Conservation (phyloP, 2,113 vertebrate species). For the Petrocephalus zakoni region DNA sequence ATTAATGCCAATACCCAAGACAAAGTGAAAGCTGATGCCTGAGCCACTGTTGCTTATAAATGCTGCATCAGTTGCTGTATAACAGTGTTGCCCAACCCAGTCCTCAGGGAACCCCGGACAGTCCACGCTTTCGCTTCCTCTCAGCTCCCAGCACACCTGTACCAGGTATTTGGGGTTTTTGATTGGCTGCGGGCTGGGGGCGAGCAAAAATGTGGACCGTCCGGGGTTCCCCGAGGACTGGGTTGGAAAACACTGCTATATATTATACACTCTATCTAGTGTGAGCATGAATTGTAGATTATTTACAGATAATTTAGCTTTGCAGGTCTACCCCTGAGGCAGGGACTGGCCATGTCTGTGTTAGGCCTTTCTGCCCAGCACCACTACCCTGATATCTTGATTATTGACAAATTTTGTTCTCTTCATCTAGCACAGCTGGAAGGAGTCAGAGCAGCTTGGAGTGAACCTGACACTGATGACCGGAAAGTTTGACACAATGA, state of each 20-base stretch:
- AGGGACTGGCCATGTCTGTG: background rate
- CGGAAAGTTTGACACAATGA: constrained; percentile 68
- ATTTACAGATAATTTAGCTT: background rate
- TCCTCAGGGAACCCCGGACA: too few species aligned
- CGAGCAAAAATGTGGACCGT: too few species aligned
- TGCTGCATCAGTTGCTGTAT: background rate
- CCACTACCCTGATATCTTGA: background rate
- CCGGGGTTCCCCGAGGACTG: too few species aligned
- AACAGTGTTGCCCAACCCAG: too few species aligned
- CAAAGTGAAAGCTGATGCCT: background rate
- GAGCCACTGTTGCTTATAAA: background rate
- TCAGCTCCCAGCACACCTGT: too few species aligned
- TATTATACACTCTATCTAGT: background rate
- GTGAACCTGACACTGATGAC: constrained; percentile 53
- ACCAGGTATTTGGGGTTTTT: too few species aligned
- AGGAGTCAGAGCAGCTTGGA: background rate
- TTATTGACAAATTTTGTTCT: background rate
- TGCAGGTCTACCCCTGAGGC: background rate
- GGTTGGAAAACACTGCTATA: background rate
- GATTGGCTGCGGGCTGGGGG: too few species aligned
- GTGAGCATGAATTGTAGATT: background rate
- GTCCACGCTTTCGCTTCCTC: too few species aligned
- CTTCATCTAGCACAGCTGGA: constrained; percentile 18
- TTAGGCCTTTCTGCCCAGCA: background rate
- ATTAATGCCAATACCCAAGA: background rate